Evolutionary conservation across 2,797 vertebrate genomes (phyloP).

Genomic region (Sebastes vulpes): DNA sequence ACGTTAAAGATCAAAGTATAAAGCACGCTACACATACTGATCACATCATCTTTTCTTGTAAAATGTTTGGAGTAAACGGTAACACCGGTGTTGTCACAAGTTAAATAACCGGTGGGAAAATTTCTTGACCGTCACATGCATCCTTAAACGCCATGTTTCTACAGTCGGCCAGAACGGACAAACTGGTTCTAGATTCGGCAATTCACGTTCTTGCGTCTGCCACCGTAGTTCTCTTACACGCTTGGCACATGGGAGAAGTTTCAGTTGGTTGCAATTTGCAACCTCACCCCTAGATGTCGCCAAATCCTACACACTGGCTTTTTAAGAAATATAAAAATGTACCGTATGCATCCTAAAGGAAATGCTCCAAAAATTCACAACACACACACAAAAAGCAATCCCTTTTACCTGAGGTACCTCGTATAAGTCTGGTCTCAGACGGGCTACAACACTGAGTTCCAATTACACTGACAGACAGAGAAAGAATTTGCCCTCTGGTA

Average conservation of each 20-base stretch:
- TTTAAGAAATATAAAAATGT: background rate
- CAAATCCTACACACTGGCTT: background rate
- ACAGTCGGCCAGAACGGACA: too few relatives aligned
- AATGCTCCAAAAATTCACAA: background rate
- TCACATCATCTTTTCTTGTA: too few relatives aligned
- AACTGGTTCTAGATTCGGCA: too few relatives aligned
- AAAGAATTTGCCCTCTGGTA: background rate
- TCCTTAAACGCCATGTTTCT: too few relatives aligned
- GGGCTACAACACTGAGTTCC: background rate
- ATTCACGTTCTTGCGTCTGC: background rate
- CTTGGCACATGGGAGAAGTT: background rate
- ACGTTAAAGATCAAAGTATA: too few relatives aligned
- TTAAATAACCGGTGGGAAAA: too few relatives aligned
- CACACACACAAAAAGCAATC: background rate
- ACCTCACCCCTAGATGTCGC: background rate
- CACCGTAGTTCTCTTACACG: too few relatives aligned
- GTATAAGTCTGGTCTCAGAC: background rate
- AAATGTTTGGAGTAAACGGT: too few relatives aligned
- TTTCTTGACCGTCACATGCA: too few relatives aligned
- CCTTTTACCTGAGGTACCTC: background rate
- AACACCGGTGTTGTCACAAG: too few relatives aligned
- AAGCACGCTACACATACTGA: too few relatives aligned
- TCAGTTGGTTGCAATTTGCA: background rate
- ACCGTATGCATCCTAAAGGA: background rate
- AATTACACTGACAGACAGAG: conserved; percentile 1